These are phyloP conservation scores for Neelides sp. DNA, from an alignment of 1,140 invertebrate genomes.

Conservation along the genomic window DNA sequence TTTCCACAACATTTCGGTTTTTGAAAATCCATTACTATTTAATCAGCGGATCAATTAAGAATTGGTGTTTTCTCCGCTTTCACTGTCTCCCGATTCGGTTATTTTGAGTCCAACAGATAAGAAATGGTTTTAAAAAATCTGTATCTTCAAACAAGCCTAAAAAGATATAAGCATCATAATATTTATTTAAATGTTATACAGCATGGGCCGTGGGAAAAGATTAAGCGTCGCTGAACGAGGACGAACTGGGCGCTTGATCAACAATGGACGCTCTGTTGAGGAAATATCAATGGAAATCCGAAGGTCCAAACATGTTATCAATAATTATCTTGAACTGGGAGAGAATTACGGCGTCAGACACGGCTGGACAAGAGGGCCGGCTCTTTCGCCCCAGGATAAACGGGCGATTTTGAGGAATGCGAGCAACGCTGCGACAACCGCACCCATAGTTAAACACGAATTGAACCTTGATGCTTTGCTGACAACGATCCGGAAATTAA, in stretches of 20 bases:
- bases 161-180: no score
- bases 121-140: no score
- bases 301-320: not conserved
- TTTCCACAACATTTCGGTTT: no score
- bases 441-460: not conserved
- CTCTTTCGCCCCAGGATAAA: not conserved
- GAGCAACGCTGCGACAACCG: not conserved
- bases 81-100: no score
- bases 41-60: no score
- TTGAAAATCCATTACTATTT: no score
- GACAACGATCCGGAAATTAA: not conserved
- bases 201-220: not conserved
- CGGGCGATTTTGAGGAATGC: not conserved
- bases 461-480: not conserved
- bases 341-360: not conserved
- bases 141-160: no score
- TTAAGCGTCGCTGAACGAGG: not conserved
- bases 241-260: not conserved
- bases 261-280: not conserved
- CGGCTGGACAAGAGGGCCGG: not conserved
- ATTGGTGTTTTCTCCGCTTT: no score
- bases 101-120: no score
- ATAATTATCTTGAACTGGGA: not conserved
- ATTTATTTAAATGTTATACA: no score
- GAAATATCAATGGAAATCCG: not conserved